Evolutionary conservation across 2,888 invertebrate species (phyloP), one percentile per base, ranked within the genome.

Genomic region (Amblyjoppa fuscipennis): DNA sequence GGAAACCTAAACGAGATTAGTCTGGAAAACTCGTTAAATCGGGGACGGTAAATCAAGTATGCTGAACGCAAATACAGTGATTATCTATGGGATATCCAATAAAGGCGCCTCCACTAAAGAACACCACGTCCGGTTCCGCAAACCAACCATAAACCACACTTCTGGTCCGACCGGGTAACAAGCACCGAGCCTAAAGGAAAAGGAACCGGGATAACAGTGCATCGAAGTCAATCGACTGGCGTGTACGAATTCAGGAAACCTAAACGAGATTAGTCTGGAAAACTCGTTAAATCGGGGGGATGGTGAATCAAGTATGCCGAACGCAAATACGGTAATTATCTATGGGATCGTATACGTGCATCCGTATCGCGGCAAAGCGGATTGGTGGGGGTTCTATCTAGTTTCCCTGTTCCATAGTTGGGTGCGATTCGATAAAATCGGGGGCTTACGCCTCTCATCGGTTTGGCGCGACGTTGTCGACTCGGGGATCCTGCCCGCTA

Each of bases 241-340:
- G 20, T 28, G 13, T 4, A 5, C 41, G 31, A 25, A 53, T 41
- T 6, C 5, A 45, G 45, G 7, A 66, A 71, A 71, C 38, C 20
- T 41, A 53, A 66, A 75, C 59, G 81, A 64, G 34, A 82, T 82
- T 41, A 25, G 28, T 49, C 59, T 6, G 73, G 16, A 74, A 74
- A 78, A 59, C 68, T 74, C 61, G 25, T 31, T 49, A 6, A 51
- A 83, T 78, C 20, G 20, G 20, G 20, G 20, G 20, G 20, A 20
- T 20, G 20, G 7, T 16, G 20, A 56, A 56, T 16, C 59, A n/a
- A 61, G n/a, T 13, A 75, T 16, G 16, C n/a, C 25, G 41, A 78
- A 34, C 34, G 34, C 13, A 9, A 31, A 53, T n/a, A 45, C 68
- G 83, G 74, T 75, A 83, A 79, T 83, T 79, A 83, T 79, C 70